Base-by-base conservation (phyloP, 1,140 invertebrate species). In the Scaptomyza pallida region DNA sequence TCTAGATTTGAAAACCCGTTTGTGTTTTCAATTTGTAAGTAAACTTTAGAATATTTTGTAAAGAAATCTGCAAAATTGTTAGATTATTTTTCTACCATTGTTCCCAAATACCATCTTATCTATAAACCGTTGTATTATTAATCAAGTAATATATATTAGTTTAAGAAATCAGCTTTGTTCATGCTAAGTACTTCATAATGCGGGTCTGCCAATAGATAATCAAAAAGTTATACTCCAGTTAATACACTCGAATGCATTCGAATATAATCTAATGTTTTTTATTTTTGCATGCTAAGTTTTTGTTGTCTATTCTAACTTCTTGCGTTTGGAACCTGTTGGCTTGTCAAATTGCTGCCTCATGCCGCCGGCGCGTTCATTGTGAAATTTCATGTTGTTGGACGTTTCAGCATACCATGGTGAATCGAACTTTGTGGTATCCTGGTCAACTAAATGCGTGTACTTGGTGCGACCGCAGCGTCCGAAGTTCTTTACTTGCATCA, bases 401-500 rank as follows among this genome's bases (percentile, higher is more conserved):
- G 97, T 97, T 86, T 99, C 98, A 3, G 95, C 95, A 62, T 96
- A 95, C 99, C 99, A 99, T 0, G 98, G 97, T 0, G 98, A 98
- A 90, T 99, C 98, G 91, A 99, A 99, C 75, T 97, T 95, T 0
- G 99, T 99, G 0, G 99, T 99, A 90, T 99, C 99, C 93, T 99
- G 99, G 92, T 99, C 98, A 0, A 99, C 98, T 81, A 99, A 93
- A 93, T 99, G 99, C 3, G 99, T 99, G 92, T 99, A 99, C 91
- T 99, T 99, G 0, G 99, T 99, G 52, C 99, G 94, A 16, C 98
- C 98, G 65, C 98, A 99, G 12, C 99, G 94, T 13, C 99, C 99
- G 93, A 99, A 99, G 93, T 99, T 99, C 92, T 99, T 99, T 0
- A 99, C 99, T 94, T 99, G 99, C 99, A 99, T 99, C 65, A 99